Conservation (phyloP, 2,888 invertebrate genomes). For the Eilema griseolum region DNA sequence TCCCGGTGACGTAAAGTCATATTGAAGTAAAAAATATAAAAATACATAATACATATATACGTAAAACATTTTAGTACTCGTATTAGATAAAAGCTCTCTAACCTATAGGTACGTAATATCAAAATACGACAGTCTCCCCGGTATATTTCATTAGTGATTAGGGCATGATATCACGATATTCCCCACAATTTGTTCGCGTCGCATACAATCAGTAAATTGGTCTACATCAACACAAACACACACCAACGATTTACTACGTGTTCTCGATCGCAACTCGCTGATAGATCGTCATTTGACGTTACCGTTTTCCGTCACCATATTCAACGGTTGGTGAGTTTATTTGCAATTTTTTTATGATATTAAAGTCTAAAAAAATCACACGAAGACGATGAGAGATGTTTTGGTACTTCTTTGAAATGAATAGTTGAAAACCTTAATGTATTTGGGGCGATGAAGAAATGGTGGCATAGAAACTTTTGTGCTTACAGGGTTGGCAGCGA, state of each 20-base stretch:
- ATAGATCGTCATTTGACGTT: neutral
- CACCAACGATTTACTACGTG: conserved; percentile 44
- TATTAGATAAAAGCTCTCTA: no score
- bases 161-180: conserved; percentile 62
- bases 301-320: neutral
- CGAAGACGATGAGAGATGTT: neutral
- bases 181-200: conserved; percentile 62
- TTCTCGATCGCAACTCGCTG: conserved; percentile 40
- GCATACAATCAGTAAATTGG: conserved; percentile 77
- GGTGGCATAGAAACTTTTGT: no score
- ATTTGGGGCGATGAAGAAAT: neutral
- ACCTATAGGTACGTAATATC: neutral
- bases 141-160: conserved; percentile 65
- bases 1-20: no score
- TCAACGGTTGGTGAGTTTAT: no score
- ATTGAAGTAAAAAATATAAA: no score
- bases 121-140: conserved; percentile 9
- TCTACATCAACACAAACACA: conserved; percentile 69
- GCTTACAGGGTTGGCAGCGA: no score
- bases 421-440: neutral
- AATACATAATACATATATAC: neutral
- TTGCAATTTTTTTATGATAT: no score
- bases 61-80: neutral
- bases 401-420: neutral
- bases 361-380: neutral